Conservation (phyloP, 2,113 vertebrate genomes). For the Ciconia stormi region DNA sequence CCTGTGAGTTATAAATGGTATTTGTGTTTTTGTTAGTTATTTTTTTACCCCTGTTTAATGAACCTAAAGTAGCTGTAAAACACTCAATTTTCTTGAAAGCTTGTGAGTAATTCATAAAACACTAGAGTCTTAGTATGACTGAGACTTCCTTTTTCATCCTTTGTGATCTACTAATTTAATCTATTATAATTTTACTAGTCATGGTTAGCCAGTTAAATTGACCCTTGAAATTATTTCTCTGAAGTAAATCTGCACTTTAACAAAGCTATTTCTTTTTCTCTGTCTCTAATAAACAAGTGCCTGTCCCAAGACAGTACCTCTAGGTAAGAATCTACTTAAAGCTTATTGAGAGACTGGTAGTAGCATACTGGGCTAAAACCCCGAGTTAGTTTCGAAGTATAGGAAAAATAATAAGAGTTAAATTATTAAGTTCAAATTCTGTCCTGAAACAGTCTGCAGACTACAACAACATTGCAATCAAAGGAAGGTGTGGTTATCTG, state of each 20-base stretch:
- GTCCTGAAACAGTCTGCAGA: not conserved
- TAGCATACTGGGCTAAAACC: not conserved
- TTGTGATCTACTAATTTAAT: not conserved
- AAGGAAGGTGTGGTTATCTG: not conserved
- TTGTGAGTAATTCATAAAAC: not conserved
- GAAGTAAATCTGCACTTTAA: not conserved
- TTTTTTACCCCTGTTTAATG: not conserved
- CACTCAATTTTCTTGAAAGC: not conserved
- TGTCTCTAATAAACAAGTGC: not conserved
- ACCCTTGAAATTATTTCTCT: not conserved
- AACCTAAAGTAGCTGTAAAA: not conserved
- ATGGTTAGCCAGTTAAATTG: not conserved
- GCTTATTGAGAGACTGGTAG: not conserved
- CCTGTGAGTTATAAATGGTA: not conserved
- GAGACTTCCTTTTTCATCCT: not conserved
- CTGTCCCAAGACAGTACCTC: not conserved
- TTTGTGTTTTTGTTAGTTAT: not conserved
- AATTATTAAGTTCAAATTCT: not conserved
- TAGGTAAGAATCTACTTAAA: not conserved
- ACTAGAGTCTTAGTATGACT: not conserved
- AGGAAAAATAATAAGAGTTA: not conserved
- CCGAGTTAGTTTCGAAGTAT: not conserved
- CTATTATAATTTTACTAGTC: not conserved
- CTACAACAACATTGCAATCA: not conserved
- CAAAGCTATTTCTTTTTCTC: not conserved